phyloP scores from a whole-genome alignment of 2,797 vertebrate species.

The Chelmon rostratus region DNA sequence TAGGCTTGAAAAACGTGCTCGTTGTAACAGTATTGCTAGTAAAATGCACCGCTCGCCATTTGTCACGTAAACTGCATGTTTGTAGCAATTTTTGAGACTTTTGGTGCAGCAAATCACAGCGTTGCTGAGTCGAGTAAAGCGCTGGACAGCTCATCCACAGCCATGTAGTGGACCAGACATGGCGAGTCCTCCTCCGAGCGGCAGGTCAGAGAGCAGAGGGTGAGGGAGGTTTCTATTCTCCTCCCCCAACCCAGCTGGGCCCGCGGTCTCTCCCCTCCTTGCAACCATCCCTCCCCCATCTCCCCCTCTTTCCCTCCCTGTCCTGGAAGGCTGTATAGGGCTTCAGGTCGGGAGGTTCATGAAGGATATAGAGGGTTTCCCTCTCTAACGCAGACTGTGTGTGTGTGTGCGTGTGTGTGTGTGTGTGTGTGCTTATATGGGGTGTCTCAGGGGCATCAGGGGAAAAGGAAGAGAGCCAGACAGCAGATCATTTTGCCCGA shows the following conservation, averaged over 20 bases:
- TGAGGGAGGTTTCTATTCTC: slow-evolving; percentile 68
- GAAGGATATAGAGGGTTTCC: slow-evolving; percentile 70
- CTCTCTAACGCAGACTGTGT: slow-evolving; percentile 52
- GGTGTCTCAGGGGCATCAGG: slow-evolving; percentile 62
- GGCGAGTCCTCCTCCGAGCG: slow-evolving; percentile 41
- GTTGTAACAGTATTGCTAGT: not conserved
- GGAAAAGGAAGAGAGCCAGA: slow-evolving; percentile 71
- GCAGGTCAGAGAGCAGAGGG: slow-evolving; percentile 77
- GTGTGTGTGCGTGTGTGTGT: slow-evolving; percentile 23
- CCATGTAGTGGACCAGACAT: slow-evolving; percentile 52
- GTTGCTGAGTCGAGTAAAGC: not conserved
- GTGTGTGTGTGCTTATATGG: slow-evolving; percentile 18
- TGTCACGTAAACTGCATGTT: not conserved
- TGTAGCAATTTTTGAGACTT: slow-evolving; percentile 2
- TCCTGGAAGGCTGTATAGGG: slow-evolving; percentile 61
- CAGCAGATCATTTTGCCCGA: slow-evolving; percentile 61
- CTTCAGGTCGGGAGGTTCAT: slow-evolving; percentile 81
- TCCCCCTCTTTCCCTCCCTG: slow-evolving; percentile 33
- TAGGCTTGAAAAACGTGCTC: not conserved
- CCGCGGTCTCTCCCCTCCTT: slow-evolving; percentile 46
- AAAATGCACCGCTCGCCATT: not conserved
- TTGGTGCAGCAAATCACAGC: not conserved
- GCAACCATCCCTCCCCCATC: slow-evolving; percentile 55
- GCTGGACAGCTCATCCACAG: slow-evolving; percentile 11
- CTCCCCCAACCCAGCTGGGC: slow-evolving; percentile 79